A percentile compares a stretch with the other conserved stretches of the same genome.
Conservation (phyloP, 2,113 vertebrate genomes). For the Laticauda colubrina region DNA sequence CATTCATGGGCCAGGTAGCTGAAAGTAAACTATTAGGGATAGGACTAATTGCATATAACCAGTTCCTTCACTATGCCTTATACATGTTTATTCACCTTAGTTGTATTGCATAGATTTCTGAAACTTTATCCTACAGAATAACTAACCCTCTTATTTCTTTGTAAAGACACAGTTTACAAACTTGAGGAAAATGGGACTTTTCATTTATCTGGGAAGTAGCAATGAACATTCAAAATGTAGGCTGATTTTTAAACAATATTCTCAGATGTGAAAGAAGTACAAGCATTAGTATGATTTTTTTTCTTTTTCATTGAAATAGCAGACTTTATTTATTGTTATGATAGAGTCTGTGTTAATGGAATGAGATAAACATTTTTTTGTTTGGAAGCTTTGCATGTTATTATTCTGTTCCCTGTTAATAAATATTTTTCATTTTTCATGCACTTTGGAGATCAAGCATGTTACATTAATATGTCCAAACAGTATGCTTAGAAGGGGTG, state of each 20-base stretch:
- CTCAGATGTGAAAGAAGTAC: neutral
- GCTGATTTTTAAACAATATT: neutral
- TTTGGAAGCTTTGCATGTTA: neutral
- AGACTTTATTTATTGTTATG: neutral
- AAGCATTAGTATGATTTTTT: neutral
- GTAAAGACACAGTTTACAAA: neutral
- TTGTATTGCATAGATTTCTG: neutral
- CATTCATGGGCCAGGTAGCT: neutral
- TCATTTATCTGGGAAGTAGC: neutral
- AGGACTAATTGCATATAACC: neutral
- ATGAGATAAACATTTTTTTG: neutral
- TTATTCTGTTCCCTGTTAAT: neutral
- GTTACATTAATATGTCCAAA: neutral
- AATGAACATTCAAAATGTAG: neutral
- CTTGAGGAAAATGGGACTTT: neutral
- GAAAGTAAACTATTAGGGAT: neutral
- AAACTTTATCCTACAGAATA: neutral
- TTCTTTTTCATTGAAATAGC: neutral
- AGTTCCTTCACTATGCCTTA: neutral
- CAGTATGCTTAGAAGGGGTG: neutral
- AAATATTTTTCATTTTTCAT: neutral
- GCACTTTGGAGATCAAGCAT: neutral
- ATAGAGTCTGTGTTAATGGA: neutral
- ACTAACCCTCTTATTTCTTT: neutral
- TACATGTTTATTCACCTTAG: neutral